Percentiles rank a stretch among this genome's conserved stretches.
Evolutionary conservation across 2,888 invertebrate species (phyloP).

Genomic region (Cosmorhoe ocellata): DNA sequence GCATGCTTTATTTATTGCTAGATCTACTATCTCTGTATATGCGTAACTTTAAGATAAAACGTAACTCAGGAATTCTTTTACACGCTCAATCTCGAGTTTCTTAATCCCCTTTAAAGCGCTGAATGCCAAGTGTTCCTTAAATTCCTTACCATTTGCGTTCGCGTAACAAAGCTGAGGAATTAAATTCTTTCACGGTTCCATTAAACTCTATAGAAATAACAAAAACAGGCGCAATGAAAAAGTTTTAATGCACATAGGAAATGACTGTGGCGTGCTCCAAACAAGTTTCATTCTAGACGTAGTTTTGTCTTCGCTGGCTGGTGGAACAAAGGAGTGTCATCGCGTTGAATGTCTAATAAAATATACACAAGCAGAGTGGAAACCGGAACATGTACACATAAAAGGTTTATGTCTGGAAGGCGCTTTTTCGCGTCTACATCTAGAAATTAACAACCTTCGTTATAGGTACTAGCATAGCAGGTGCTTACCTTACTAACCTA

Average conservation of each 20-base stretch:
- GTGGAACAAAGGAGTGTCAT: constrained; percentile 28
- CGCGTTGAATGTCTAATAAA: constrained; percentile 30
- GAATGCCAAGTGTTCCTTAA: constrained; percentile 19
- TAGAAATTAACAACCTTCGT: neutral
- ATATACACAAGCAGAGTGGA: constrained; percentile 28
- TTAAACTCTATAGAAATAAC: constrained; percentile 30
- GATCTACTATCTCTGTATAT: no score
- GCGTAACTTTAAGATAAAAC: neutral
- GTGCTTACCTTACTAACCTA: neutral
- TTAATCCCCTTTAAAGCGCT: constrained; percentile 17
- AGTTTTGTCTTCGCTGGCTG: constrained; percentile 32
- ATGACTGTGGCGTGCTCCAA: constrained; percentile 38
- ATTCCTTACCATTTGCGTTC: constrained; percentile 17
- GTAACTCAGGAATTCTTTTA: neutral
- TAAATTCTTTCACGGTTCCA: constrained; percentile 26
- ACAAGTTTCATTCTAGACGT: constrained; percentile 33
- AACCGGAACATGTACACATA: constrained; percentile 28
- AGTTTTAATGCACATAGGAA: constrained; percentile 46
- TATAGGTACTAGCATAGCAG: no score
- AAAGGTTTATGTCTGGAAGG: constrained; percentile 30
- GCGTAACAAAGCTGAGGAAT: constrained; percentile 24
- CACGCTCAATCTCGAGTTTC: constrained; percentile 8
- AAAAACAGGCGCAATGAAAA: constrained; percentile 38
- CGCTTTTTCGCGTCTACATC: constrained; percentile 15
- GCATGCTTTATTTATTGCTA: no score